Percentiles rank a stretch among this genome's conserved stretches.
Evolutionary conservation across 2,113 vertebrate species (phyloP).

Genomic region (Plecturocebus donacophilus): DNA sequence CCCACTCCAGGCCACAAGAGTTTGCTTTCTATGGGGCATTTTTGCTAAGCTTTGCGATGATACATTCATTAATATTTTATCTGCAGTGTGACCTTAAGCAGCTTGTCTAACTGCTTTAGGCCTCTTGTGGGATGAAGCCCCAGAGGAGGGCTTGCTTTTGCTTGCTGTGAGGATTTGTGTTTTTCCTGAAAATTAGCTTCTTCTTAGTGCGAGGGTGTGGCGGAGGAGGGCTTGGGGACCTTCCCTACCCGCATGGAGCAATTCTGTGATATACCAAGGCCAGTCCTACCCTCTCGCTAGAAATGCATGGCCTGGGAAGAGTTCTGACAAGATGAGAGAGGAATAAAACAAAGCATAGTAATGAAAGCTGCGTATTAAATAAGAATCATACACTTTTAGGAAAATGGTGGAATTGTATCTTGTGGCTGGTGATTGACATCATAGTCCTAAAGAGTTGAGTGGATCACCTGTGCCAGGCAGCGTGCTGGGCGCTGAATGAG

Average conservation of each 20-base stretch:
- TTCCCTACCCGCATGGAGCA: neutral
- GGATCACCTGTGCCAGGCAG: rapidly evolving
- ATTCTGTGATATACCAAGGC: too few relatives aligned
- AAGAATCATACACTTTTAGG: neutral
- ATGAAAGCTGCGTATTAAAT: neutral
- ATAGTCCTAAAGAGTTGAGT: neutral
- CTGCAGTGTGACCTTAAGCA: neutral
- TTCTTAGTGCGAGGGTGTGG: neutral
- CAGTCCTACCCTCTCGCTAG: too few relatives aligned
- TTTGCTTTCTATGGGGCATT: neutral
- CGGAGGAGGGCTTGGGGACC: neutral
- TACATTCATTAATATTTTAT: neutral
- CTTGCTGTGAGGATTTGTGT: too few relatives aligned
- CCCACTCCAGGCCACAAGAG: neutral
- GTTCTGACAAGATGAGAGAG: neutral
- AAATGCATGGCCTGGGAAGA: neutral
- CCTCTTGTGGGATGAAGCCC: neutral
- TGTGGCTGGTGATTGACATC: too few relatives aligned
- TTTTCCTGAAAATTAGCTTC: neutral
- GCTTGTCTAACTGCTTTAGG: neutral
- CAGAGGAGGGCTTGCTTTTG: too few relatives aligned
- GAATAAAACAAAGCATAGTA: too few relatives aligned
- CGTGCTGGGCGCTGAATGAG: neutral
- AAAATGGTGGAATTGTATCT: neutral
- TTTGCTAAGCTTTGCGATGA: neutral